Percentiles rank a stretch among this genome's conserved stretches.
Evolutionary conservation across 2,113 vertebrate species (phyloP).

Genomic region (Psephotus haematonotus): DNA sequence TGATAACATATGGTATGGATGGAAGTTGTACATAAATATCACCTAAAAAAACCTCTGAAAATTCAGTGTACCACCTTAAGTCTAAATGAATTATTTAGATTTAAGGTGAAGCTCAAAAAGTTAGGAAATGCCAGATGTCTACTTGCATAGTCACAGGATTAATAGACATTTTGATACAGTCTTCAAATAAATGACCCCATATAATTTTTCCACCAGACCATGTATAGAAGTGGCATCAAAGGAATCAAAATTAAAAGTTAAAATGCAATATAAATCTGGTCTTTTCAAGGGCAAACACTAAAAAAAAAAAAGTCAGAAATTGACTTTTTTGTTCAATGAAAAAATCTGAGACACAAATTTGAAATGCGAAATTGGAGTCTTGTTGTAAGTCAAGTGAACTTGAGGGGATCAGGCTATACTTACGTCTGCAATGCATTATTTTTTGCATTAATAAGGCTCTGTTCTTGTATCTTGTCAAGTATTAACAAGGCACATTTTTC

Average conservation of each 20-base stretch:
- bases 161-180: not conserved
- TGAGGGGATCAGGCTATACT: constrained; percentile 69
- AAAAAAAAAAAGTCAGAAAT: not conserved
- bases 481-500: constrained; percentile 95
- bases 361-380: not conserved
- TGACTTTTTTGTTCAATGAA: not conserved
- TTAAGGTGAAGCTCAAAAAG: not conserved
- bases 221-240: not conserved
- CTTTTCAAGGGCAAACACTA: not conserved
- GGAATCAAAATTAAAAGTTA: not conserved
- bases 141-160: not conserved
- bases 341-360: not conserved
- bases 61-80: not conserved
- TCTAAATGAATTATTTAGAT: not conserved
- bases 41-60: not conserved
- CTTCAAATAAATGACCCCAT: not conserved
- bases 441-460: constrained; percentile 86
- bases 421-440: constrained; percentile 94
- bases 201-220: not conserved
- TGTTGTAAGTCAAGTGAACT: not conserved
- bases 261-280: not conserved
- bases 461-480: constrained; percentile 90
- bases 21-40: not conserved
- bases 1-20: not conserved
- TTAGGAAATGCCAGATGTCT: not conserved